These are phyloP conservation scores for Ceratina australensis DNA, from an alignment of 1,140 invertebrate species.

Conservation along the genomic window DNA sequence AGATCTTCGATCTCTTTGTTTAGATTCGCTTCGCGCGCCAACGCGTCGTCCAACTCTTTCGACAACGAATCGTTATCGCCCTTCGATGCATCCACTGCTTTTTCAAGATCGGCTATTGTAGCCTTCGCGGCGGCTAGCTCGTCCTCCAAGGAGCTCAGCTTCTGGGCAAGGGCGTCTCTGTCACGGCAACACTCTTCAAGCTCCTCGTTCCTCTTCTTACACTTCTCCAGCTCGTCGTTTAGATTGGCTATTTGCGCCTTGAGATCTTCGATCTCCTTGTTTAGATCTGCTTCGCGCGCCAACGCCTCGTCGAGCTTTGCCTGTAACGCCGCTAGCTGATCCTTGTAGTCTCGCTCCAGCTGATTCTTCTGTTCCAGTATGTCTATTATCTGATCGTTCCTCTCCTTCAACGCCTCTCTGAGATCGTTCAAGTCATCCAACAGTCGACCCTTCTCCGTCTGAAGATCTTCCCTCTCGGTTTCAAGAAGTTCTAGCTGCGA, in stretches of 20 bases:
- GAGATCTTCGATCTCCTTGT: slow-evolving; percentile 45
- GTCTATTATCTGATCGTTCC: slow-evolving; percentile 64
- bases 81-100: not conserved
- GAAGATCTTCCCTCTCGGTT: slow-evolving; percentile 29
- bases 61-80: slow-evolving; percentile 29
- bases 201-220: slow-evolving; percentile 14
- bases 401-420: slow-evolving; percentile 39
- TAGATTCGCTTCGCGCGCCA: slow-evolving; percentile 41
- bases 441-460: slow-evolving; percentile 51
- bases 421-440: slow-evolving; percentile 57
- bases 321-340: slow-evolving; percentile 45
- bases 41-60: slow-evolving; percentile 45
- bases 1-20: slow-evolving; percentile 47
- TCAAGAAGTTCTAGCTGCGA: slow-evolving; percentile 57
- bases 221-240: not conserved
- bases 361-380: slow-evolving; percentile 58
- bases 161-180: slow-evolving; percentile 9
- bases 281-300: slow-evolving; percentile 41
- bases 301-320: slow-evolving; percentile 45
- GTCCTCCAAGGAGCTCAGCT: slow-evolving; percentile 28
- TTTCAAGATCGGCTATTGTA: slow-evolving; percentile 4
- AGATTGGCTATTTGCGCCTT: slow-evolving; percentile 41
- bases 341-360: slow-evolving; percentile 7
- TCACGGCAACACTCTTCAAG: slow-evolving; percentile 24
- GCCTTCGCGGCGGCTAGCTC: slow-evolving; percentile 27